Evolutionary conservation across 1,140 invertebrate genomes (phyloP), one percentile per base, ranked within the genome.

Genomic region (Philaenus spumarius): DNA sequence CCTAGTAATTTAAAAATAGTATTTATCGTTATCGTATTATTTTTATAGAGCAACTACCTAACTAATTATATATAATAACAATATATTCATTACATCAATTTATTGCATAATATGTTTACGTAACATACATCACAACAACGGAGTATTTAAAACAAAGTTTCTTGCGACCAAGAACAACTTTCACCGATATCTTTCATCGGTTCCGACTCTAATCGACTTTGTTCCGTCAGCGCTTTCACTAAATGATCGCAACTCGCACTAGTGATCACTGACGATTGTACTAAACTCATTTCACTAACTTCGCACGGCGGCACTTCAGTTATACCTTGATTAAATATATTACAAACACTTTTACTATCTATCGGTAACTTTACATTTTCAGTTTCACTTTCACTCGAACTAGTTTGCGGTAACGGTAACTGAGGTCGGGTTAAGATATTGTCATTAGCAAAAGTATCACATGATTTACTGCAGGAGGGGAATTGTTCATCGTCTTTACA

Each of bases 101-200:
- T 30, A 30, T 30, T 30, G 26, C 26, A 30, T 30, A 4, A 30
- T 30, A 30, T 30, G n/a, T n/a, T 4, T 30, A 30, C 3, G 26
- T 30, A 30, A 30, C 26, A 30, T 30, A 30, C 26, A 30, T 30
- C 26, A 30, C 26, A 30, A 30, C 26, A 30, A 30, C 26, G 9
- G 3, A 30, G 9, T 30, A 46, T 12, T 51, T 64, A 66, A 54
- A 66, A 66, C 34, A 66, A 55, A 45, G 65, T 66, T 48, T 66
- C 65, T 47, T 66, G 65, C 19, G 65, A 66, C 65, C 65, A 66
- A n/a, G 64, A 59, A 46, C 62, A 61, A 40, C 61, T 60, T 48
- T 63, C 61, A 17, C 53, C 47, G 39, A 61, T 52, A 22, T 45
- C 46, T 47, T 61, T 54, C 40, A 48, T 14, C 42, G 52, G 55